phyloP scores from a whole-genome alignment of 2,113 vertebrate genomes.

The Vanacampus margaritifer region DNA sequence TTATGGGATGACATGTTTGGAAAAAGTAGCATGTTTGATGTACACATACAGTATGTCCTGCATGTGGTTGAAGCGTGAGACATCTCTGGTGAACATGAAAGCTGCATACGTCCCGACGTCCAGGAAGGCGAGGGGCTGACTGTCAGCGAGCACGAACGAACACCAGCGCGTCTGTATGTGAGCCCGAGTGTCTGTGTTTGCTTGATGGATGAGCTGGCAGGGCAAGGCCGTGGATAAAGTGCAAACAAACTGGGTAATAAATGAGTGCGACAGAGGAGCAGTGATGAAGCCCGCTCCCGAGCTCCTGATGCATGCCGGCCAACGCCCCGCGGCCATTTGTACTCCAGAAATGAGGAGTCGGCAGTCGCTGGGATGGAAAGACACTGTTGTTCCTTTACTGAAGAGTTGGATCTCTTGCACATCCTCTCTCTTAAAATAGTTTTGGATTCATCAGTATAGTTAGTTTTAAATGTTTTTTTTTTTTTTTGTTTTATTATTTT shows the following conservation, averaged over 20 bases:
- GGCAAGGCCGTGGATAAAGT: conserved; percentile 94
- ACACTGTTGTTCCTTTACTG: conserved; percentile 57
- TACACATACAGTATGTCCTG: conserved; percentile 9
- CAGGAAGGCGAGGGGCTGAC: conserved; percentile 47
- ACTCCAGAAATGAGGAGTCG: conserved; percentile 86
- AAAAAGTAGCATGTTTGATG: conserved; percentile 32
- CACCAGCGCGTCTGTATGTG: conserved; percentile 65
- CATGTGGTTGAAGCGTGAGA: conserved; percentile 17
- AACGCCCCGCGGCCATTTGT: conserved; percentile 84
- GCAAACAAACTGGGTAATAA: conserved; percentile 95
- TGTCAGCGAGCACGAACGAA: conserved; percentile 56
- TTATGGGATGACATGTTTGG: conserved; percentile 37
- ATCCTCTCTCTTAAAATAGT: background rate
- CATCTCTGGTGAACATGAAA: conserved; percentile 23
- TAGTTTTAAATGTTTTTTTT: too few relatives aligned
- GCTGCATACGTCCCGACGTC: conserved; percentile 23
- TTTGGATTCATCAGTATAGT: too few relatives aligned
- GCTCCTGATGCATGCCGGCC: conserved; percentile 89
- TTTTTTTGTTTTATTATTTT: too few relatives aligned
- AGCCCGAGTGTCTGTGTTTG: conserved; percentile 38
- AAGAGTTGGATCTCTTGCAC: conserved; percentile 22
- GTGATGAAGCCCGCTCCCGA: conserved; percentile 80
- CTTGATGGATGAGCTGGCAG: conserved; percentile 88
- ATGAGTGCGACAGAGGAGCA: conserved; percentile 81
- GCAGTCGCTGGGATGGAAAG: conserved; percentile 76